phyloP scores from a whole-genome alignment of 2,888 invertebrate genomes.

The Eudemis profundana region DNA sequence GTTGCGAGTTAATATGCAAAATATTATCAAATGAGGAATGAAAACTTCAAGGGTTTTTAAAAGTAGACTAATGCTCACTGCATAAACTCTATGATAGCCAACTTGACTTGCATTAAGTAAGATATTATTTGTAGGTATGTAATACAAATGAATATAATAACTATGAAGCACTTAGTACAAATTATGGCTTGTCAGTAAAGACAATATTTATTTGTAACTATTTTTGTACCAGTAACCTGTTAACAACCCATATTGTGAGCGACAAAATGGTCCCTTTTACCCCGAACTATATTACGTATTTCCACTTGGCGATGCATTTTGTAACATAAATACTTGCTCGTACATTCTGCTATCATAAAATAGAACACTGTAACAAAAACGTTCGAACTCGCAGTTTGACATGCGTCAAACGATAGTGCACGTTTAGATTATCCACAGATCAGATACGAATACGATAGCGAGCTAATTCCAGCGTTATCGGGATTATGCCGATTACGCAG shows the following conservation, averaged over 20 bases:
- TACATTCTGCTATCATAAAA: constrained; percentile 15
- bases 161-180: too few species aligned
- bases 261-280: too few species aligned
- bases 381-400: constrained; percentile 18
- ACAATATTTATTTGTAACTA: too few species aligned
- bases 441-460: constrained; percentile 51
- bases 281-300: too few species aligned
- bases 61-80: too few species aligned
- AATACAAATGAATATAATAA: too few species aligned
- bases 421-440: constrained; percentile 60
- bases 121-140: too few species aligned
- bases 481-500: constrained; percentile 72
- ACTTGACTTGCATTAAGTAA: too few species aligned
- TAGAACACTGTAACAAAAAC: constrained; percentile 27
- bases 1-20: constrained; percentile 20
- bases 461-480: constrained; percentile 66
- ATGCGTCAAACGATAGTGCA: constrained; percentile 52
- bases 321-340: constrained; percentile 1
- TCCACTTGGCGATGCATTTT: not conserved
- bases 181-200: too few species aligned
- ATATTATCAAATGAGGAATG: not conserved
- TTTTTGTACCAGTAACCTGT: too few species aligned
- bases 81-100: too few species aligned
- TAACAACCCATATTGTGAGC: too few species aligned
- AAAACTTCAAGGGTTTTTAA: not conserved